phyloP scores from a whole-genome alignment of 2,888 invertebrate species.

The Tenthredo amoena region DNA sequence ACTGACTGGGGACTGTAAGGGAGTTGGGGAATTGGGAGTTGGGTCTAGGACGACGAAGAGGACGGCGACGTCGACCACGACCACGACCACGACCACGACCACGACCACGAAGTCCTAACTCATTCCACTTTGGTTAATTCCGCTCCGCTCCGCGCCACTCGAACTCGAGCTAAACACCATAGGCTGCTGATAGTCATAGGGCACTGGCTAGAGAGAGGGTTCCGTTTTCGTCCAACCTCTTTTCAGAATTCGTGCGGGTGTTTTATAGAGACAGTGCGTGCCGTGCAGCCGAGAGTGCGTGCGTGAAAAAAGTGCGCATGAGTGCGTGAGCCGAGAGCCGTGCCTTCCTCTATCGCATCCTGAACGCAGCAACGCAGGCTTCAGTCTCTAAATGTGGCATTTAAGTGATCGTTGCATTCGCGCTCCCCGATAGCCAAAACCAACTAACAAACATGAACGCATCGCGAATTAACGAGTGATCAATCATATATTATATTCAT shows the following conservation, averaged over 20 bases:
- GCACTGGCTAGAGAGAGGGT: slow-evolving; percentile 58
- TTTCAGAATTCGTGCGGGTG: slow-evolving; percentile 66
- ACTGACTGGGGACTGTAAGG: slow-evolving; percentile 8
- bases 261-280: slow-evolving; percentile 55
- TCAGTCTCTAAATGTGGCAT: slow-evolving; percentile 61
- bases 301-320: slow-evolving; percentile 56
- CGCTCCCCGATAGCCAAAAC: slow-evolving; percentile 55
- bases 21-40: neutral
- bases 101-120: slow-evolving; percentile 46
- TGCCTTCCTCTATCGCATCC: slow-evolving; percentile 60
- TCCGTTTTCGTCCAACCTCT: slow-evolving; percentile 63
- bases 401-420: slow-evolving; percentile 57
- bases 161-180: slow-evolving; percentile 49
- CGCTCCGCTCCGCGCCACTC: slow-evolving; percentile 50
- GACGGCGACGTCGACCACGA: slow-evolving; percentile 52
- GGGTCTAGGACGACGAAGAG: slow-evolving; percentile 50
- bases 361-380: slow-evolving; percentile 61
- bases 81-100: slow-evolving; percentile 50
- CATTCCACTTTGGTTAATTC: slow-evolving; percentile 57
- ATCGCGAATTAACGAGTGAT: slow-evolving; percentile 58
- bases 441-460: slow-evolving; percentile 54
- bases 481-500: neutral
- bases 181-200: slow-evolving; percentile 46
- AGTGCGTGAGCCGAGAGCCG: slow-evolving; percentile 55
- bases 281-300: slow-evolving; percentile 58